A percentile compares a stretch with the other conserved stretches of the same genome.
Evolutionary conservation across 2,888 invertebrate genomes (phyloP).

Genomic region (Panopea generosa): DNA sequence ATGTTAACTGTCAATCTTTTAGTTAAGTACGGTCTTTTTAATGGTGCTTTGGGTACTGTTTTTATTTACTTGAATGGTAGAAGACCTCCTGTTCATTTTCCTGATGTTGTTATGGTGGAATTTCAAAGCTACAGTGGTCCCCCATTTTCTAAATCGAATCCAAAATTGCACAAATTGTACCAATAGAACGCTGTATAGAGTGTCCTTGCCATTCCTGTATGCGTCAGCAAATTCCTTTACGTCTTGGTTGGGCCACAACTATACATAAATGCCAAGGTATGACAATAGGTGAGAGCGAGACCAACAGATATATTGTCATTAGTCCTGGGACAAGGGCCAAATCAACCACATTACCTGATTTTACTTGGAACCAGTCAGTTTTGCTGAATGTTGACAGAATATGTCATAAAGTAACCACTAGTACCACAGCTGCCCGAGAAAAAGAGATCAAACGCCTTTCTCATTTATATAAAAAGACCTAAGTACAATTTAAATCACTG

Average conservation of each 20-base stretch:
- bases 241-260: slow-evolving; percentile 56
- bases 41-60: slow-evolving; percentile 52
- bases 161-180: slow-evolving; percentile 42
- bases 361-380: too few species aligned
- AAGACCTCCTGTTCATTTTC: slow-evolving; percentile 30
- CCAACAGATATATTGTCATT: slow-evolving; percentile 25
- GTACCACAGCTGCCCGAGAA: too few species aligned
- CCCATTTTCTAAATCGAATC: slow-evolving; percentile 28
- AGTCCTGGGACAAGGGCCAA: slow-evolving; percentile 48
- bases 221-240: slow-evolving; percentile 46
- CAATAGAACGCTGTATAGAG: slow-evolving; percentile 46
- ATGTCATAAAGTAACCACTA: too few species aligned
- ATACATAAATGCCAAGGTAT: slow-evolving; percentile 57
- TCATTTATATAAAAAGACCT: too few species aligned
- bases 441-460: too few species aligned
- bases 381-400: too few species aligned
- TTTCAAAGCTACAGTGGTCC: slow-evolving; percentile 45
- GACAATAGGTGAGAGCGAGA: slow-evolving; percentile 44
- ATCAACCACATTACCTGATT: slow-evolving; percentile 33
- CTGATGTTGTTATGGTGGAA: slow-evolving; percentile 60
- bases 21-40: slow-evolving; percentile 52
- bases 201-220: slow-evolving; percentile 47
- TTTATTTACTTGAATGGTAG: slow-evolving; percentile 44
- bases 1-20: slow-evolving; percentile 51
- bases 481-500: too few species aligned